These are phyloP conservation scores for Acanthacorydalis orientalis DNA, from an alignment of 2,888 invertebrate species.

Conservation along the genomic window DNA sequence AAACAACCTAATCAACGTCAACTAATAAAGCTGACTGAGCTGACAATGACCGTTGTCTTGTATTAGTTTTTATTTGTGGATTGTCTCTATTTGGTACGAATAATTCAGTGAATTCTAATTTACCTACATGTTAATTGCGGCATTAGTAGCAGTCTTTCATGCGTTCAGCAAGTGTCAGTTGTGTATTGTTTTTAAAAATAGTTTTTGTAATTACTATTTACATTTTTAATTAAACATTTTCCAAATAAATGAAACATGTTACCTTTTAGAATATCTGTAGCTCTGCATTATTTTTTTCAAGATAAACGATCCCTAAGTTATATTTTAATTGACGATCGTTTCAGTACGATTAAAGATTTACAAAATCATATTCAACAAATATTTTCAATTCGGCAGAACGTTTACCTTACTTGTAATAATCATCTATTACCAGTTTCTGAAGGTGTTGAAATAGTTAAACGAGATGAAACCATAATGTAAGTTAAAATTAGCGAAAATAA, in stretches of 20 bases:
- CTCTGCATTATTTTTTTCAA: conserved; percentile 2
- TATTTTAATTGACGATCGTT: conserved; percentile 1
- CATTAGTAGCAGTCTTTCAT: too few species aligned
- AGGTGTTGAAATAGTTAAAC: not conserved
- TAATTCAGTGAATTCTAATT: too few species aligned
- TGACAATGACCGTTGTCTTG: too few species aligned
- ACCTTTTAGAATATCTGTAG: conserved; percentile 2
- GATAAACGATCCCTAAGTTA: conserved; percentile 2
- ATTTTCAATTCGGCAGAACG: not conserved
- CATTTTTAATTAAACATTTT: too few species aligned
- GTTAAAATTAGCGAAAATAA: not conserved
- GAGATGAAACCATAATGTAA: conserved; percentile 1
- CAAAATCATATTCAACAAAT: conserved; percentile 4
- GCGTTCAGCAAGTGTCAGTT: too few species aligned
- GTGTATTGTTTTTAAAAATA: too few species aligned
- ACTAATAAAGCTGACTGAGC: too few species aligned
- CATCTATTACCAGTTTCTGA: conserved; percentile 3
- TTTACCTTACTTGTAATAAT: conserved; percentile 2
- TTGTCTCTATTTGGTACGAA: too few species aligned
- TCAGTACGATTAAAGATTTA: conserved; percentile 3
- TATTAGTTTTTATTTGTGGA: too few species aligned
- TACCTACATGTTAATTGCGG: too few species aligned
- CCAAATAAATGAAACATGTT: not conserved
- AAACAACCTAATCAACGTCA: too few species aligned
- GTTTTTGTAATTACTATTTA: too few species aligned